Evolutionary conservation across 2,797 vertebrate genomes (phyloP), one percentile per base, ranked within the genome.

Genomic region (Tinamus major): DNA sequence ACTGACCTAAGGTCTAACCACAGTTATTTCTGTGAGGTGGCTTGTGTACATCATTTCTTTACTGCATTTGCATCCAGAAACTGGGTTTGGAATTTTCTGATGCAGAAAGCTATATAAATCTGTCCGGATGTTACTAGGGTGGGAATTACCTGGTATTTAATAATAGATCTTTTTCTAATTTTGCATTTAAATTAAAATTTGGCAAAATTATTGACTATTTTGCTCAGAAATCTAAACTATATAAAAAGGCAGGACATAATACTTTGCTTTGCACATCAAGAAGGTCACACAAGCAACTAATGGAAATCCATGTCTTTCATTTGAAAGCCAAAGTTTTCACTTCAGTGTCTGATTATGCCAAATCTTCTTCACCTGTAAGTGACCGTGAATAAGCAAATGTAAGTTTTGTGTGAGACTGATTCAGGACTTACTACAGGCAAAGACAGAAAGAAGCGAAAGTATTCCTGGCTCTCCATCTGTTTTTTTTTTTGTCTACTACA

Each of bases 171-270:
- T 75, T 81, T 65, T 65, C 42, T 89, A 92, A 80, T 76, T 92
- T 80, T 87, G 70, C 92, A 26, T 74, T 62, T 72, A 46, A 87
- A 90, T 79, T 49, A 93, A 90, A 92, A 74, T 33, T 80, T 96
- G 77, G 71, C 70, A 83, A 77, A 92, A 41, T 70, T 69, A 71
- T 76, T 87, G 71, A 75, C 83, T 87, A 27, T 72, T 12, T 41
- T 86, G 85, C 51, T 33, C 8, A 41, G 33, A 79, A 68, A 21
- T 37, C 20, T 70, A 49, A 69, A n/a, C 21, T 24, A 55, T 31
- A 35, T 19, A 75, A 13, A 56, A 72, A 64, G 6, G 48, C 15
- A 69, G 27, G 27, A 62, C 13, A 20, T 11, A 39, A 2, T 46
- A 85, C 35, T 35, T 35, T 78, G 16, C n/a, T 53, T 75, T 85